Base-by-base conservation (phyloP, 2,113 vertebrate genomes). In the Corydoras sp. region DNA sequence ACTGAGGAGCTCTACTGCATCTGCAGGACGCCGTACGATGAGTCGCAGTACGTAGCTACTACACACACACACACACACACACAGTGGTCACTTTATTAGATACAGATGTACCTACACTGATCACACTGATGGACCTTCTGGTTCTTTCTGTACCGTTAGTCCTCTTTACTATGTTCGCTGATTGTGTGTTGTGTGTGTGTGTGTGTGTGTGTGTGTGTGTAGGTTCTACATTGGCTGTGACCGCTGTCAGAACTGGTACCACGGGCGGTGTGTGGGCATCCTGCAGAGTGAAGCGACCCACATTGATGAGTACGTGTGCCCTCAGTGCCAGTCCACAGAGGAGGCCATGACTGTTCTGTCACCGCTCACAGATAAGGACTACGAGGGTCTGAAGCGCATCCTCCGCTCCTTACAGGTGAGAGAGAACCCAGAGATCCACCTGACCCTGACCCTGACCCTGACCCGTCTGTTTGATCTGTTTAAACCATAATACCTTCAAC, bases 211-310 rank as follows among this genome's bases (percentile, higher is more conserved):
- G 56, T 65, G 29, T 65, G 35, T 61, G 30, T 35, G 6, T 86
- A 99, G 97, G 83, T 99, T 98, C 83, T 99, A 98, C 83, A 99
- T 99, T 54, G 97, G 97, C 85, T 97, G 95, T 10, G 97, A 99
- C 82, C 94, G 95, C 51, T 99, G 97, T 83, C 97, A 99, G 90
- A 99, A 98, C 86, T 99, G 97, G 97, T 99, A 96, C 86, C 97
- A 99, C 5, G 97, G 97, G 68, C 94, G 97, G 86, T 99, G 97
- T 3, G 95, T 98, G 76, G 97, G 97, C 89, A 98, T 98, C 79
- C 86, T 99, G 76, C 97, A 98, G 81, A 98, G 97, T 48, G 97
- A 99, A 86, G 97, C 96, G 30, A 97, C 92, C 24, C 95, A 96
- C 86, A 99, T 99, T 74, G 97, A 99, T 7, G 89, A 96, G 79